These are phyloP conservation scores for Pogonocichla stellata DNA, from an alignment of 2,113 vertebrate species.

Conservation along the genomic window DNA sequence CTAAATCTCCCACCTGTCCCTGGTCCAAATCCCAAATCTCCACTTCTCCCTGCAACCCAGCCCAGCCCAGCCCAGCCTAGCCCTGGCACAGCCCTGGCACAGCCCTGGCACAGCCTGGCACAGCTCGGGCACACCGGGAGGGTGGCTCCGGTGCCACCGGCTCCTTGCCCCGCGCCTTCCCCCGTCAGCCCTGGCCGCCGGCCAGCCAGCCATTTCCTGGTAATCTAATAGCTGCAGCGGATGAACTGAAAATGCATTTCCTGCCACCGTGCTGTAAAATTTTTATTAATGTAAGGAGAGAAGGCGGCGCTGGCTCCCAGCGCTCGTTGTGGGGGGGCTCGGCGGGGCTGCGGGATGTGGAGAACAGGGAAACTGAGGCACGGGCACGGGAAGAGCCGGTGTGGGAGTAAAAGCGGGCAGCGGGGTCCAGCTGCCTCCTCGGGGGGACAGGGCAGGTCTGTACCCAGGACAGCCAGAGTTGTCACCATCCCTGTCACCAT, in stretches of 20 bases:
- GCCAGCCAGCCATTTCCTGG: conserved; percentile 78
- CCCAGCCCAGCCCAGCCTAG: too few species aligned
- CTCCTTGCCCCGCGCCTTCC: conserved; percentile 39
- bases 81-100: too few species aligned
- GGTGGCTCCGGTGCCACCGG: accelerated
- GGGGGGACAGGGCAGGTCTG: accelerated
- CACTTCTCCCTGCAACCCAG: not conserved
- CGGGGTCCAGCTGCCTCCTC: too few species aligned
- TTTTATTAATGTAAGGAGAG: conserved; percentile 80
- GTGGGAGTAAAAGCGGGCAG: not conserved
- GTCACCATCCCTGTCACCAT: too few species aligned
- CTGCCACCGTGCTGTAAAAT: conserved; percentile 77
- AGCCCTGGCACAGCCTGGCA: too few species aligned
- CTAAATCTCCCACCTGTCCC: not conserved
- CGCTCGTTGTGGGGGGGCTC: not conserved
- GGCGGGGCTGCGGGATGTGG: not conserved
- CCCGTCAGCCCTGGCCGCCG: conserved; percentile 63
- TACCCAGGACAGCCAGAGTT: accelerated
- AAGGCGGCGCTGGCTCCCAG: conserved; percentile 64
- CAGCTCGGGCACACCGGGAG: not conserved
- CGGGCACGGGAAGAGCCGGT: accelerated
- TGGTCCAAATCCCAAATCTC: too few species aligned
- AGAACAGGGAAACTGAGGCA: not conserved
- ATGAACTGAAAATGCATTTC: conserved; percentile 83
- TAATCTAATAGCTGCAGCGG: conserved; percentile 79